A percentile compares a stretch with the other conserved stretches of the same genome.
phyloP scores from a whole-genome alignment of 2,888 invertebrate species.

The Amphimallon solstitiale region DNA sequence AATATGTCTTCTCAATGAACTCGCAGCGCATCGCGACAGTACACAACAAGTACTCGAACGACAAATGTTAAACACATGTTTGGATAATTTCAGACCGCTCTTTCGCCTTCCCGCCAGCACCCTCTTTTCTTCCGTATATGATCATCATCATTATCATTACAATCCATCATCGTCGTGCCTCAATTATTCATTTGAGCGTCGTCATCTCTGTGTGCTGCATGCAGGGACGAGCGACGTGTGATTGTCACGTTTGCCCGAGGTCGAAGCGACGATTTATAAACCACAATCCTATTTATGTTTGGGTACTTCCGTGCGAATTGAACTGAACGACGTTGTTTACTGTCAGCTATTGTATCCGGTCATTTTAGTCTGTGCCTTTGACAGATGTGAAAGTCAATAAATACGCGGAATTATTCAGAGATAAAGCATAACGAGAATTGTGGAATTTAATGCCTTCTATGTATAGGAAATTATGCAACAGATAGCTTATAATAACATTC shows the following conservation, averaged over 20 bases:
- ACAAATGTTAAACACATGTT: constrained; percentile 33
- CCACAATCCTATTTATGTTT: background rate
- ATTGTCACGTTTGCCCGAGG: background rate
- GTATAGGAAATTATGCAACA: too few species aligned
- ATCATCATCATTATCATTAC: background rate
- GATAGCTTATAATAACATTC: too few species aligned
- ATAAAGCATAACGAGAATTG: too few species aligned
- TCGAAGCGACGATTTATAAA: constrained; percentile 4
- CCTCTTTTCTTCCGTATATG: background rate
- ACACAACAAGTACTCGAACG: constrained; percentile 19
- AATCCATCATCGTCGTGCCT: constrained; percentile 25
- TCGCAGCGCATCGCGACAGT: background rate
- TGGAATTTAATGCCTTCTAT: too few species aligned
- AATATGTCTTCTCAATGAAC: constrained; percentile 25
- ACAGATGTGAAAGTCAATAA: too few species aligned
- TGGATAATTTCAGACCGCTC: constrained; percentile 12
- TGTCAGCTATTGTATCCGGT: constrained; percentile 3
- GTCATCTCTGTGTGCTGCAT: too few species aligned
- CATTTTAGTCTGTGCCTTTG: constrained; percentile 4
- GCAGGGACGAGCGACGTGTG: background rate
- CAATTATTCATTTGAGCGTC: constrained; percentile 23
- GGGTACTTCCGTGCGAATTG: constrained; percentile 1
- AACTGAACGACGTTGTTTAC: background rate
- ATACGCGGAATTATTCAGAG: too few species aligned
- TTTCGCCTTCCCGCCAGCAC: background rate